A percentile compares a stretch with the other conserved stretches of the same genome.
Evolutionary conservation across 2,888 invertebrate species (phyloP).

Genomic region (Acleris laterana): DNA sequence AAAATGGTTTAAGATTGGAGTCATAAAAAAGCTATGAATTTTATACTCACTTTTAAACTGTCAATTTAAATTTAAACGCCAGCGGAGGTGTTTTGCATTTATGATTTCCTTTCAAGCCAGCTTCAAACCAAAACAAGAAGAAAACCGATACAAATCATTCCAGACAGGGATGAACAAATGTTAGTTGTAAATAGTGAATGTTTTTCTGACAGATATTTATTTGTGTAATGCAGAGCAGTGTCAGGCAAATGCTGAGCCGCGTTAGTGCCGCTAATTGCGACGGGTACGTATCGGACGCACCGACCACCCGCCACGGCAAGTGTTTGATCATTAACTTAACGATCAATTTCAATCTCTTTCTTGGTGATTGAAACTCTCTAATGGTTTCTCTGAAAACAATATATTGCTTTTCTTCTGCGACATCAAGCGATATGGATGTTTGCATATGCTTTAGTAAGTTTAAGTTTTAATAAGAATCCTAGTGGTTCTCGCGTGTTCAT

Average conservation of each 20-base stretch:
- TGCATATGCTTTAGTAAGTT: background rate
- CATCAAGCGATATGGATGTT: background rate
- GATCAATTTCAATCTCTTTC: constrained; percentile 49
- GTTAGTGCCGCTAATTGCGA: constrained; percentile 8
- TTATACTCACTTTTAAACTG: too few relatives aligned
- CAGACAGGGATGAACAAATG: background rate
- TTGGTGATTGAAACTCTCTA: constrained; percentile 39
- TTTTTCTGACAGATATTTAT: constrained; percentile 23
- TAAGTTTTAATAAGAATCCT: constrained; percentile 2
- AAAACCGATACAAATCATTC: background rate
- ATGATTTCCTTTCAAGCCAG: too few relatives aligned
- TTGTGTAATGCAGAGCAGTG: constrained; percentile 11
- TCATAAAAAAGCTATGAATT: too few relatives aligned
- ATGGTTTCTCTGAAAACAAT: constrained; percentile 30
- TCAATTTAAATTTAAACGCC: too few relatives aligned
- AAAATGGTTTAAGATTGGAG: too few relatives aligned
- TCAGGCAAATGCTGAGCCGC: constrained; percentile 1
- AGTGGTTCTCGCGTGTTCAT: background rate
- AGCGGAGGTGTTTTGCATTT: too few relatives aligned
- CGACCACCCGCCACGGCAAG: constrained; percentile 41
- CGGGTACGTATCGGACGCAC: constrained; percentile 27
- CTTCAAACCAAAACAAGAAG: background rate
- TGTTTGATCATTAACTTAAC: constrained; percentile 50
- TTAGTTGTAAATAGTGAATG: constrained; percentile 11
- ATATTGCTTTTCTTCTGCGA: constrained; percentile 18